Evolutionary conservation across 2,797 vertebrate genomes (phyloP).

Genomic region (Vespertilio murinus): DNA sequence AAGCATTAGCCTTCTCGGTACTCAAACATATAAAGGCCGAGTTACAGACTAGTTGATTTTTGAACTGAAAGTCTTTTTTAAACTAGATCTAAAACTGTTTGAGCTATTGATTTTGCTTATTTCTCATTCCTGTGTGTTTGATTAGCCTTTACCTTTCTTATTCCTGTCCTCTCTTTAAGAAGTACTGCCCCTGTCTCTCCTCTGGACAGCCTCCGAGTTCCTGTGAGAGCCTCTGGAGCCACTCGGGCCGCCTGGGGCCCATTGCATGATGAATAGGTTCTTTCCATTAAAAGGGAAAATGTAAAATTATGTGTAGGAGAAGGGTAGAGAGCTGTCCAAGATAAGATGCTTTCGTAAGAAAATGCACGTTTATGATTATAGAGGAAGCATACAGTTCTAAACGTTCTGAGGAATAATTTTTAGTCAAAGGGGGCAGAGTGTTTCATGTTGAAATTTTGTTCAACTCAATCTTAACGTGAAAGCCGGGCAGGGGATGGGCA

Average conservation of each 20-base stretch:
- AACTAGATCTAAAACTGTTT: too few species aligned
- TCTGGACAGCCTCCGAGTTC: neutral
- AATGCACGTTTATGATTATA: fast-evolving
- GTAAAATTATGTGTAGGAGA: neutral
- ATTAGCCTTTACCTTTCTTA: too few species aligned
- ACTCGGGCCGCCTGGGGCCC: neutral
- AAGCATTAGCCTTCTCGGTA: too few species aligned
- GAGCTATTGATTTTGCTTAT: too few species aligned
- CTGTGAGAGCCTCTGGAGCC: neutral
- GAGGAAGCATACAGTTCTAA: neutral
- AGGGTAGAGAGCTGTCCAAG: neutral
- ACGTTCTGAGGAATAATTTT: neutral
- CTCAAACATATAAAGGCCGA: too few species aligned
- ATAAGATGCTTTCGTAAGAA: neutral
- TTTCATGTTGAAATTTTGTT: neutral
- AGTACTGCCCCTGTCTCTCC: too few species aligned
- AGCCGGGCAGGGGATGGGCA: neutral
- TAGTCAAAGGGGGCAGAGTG: neutral
- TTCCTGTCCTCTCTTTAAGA: too few species aligned
- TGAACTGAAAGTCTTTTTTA: too few species aligned
- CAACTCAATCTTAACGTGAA: fast-evolving
- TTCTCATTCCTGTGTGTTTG: too few species aligned
- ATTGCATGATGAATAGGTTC: neutral
- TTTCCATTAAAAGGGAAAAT: neutral
- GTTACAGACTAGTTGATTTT: too few species aligned